Evolutionary conservation across 1,140 invertebrate species (phyloP), one percentile per base, ranked within the genome.

Genomic region (Zaprionus ghesquierei): DNA sequence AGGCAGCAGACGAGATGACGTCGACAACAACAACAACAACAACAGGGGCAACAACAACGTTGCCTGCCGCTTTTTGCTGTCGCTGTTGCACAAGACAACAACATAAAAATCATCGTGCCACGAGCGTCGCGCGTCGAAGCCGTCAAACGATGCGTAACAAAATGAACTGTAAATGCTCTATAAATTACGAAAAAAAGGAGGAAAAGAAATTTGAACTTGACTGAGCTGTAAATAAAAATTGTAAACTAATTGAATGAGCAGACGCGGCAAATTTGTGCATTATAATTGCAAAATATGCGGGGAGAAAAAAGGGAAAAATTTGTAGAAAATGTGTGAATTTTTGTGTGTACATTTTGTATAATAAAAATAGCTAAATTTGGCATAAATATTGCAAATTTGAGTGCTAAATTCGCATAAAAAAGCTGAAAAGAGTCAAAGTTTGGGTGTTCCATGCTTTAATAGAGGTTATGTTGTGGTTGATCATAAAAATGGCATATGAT

Each of bases 21-120:
- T 77, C 49, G 75, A 72, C 65, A 79, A 50, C 63, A 20, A n/a
- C 5, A 53, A 46, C 46, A 54, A 51, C 41, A 66, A 75, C 33
- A 61, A 51, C 62, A 64, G 61, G 65, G 55, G 54, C 59, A 71
- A 44, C 50, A 78, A 60, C 75, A 75, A 55, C 58, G 58, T 51
- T 35, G 73, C 27, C 55, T 44, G 60, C 69, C 55, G 71, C 72
- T 77, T 85, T 69, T 69, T 86, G 81, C 65, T 81, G 74, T 65
- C 54, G 72, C 25, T 58, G 46, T 20, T 68, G 15, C 73, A n/a
- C n/a, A n/a, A n/a, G n/a, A n/a, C n/a, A n/a, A n/a, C n/a, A n/a
- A n/a, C n/a, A n/a, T n/a, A n/a, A n/a, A n/a, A n/a, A n/a, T n/a
- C n/a, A n/a, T n/a, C n/a, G n/a, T n/a, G n/a, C n/a, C n/a, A n/a